phyloP scores from a whole-genome alignment of 2,113 vertebrate genomes.

The Ellobius talpinus region DNA sequence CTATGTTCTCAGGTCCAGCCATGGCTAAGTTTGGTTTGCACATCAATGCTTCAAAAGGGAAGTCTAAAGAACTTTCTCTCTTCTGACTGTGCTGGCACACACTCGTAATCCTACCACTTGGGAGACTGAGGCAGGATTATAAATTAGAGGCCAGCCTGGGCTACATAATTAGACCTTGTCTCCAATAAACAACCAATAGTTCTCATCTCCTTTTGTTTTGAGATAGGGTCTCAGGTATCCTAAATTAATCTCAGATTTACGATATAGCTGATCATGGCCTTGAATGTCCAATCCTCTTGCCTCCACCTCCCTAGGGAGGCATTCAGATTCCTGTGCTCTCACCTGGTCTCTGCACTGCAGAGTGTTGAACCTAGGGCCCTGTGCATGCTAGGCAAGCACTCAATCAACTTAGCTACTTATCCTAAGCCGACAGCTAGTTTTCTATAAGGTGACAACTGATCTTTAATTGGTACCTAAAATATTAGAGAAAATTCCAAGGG shows the following conservation, averaged over 20 bases:
- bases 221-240: background rate
- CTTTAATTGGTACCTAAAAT: background rate
- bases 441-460: background rate
- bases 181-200: background rate
- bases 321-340: background rate
- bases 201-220: background rate
- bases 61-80: background rate
- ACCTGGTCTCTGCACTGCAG: background rate
- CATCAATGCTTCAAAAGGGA: background rate
- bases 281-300: background rate
- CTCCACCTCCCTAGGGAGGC: background rate
- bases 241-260: background rate
- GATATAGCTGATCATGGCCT: background rate
- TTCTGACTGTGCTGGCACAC: background rate
- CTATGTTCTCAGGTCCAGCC: background rate
- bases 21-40: background rate
- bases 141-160: background rate
- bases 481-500: background rate
- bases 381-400: background rate
- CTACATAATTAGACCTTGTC: background rate
- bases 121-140: background rate
- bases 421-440: background rate
- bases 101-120: background rate
- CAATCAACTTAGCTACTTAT: background rate
- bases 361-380: background rate